Evolutionary conservation across 2,888 invertebrate species (phyloP), one percentile per base, ranked within the genome.

Genomic region (Lamellibrachia satsuma): DNA sequence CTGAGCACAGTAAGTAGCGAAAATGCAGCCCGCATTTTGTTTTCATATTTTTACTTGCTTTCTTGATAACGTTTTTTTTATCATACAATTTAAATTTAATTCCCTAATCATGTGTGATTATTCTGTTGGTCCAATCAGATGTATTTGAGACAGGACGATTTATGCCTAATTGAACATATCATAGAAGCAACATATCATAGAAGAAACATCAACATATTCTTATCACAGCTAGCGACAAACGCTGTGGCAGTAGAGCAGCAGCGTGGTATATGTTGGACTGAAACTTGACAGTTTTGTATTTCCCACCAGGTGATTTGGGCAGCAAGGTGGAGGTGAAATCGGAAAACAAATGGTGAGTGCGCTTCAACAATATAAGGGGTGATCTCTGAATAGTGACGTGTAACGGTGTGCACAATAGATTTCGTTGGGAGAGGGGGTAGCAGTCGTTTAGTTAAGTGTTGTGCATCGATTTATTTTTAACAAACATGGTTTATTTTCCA

Each of bases 331-430:
- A 96, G 93, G 96, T 95, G 8, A 94, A 94, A 60, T 95, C 95
- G 52, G 95, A 95, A 92, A 95, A 95, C 92, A 95, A 96, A 94
- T 96, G 96, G 96, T 96, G 93, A 95, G 95, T 94, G 11, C 15
- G 4, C 15, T 75, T 22, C 22, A n/a, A n/a, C 22, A n/a, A 6
- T 15, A 11, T n/a, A 75, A 75, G 75, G 75, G 22, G 22, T 75
- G 22, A 6, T 75, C 22, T 75, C 75, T 22, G n/a, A 75, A 22
- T n/a, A 22, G 15, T 6, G 60, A 60, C 22, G 60, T 60, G 3
- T 75, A n/a, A 22, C 75, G n/a, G 6, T 75, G 75, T n/a, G n/a
- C 22, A n/a, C 15, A 22, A 75, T 22, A 6, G 15, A n/a, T 22
- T 75, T 75, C 15, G 55, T 55, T 55, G 55, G 39, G 8, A 55